A percentile compares a stretch with the other conserved stretches of the same genome.
phyloP scores from a whole-genome alignment of 2,888 invertebrate species.

The Drosophila borealis region DNA sequence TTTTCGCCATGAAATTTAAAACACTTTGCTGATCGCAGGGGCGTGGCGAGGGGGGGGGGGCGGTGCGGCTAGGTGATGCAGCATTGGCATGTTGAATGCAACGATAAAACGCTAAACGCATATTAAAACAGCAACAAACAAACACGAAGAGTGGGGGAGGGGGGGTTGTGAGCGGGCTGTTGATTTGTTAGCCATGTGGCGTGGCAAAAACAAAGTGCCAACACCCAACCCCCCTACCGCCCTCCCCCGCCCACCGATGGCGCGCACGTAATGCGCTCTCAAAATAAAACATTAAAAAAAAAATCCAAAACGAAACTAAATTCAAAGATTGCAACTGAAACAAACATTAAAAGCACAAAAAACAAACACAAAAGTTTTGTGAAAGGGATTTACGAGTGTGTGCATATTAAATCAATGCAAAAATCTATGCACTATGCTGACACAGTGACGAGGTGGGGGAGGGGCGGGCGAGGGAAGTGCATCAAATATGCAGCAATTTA shows the following conservation, averaged over 20 bases:
- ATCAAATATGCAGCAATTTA: constrained; percentile 59
- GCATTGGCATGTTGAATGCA: constrained; percentile 76
- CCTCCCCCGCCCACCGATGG: not conserved
- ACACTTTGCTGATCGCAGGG: constrained; percentile 29
- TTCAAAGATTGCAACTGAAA: constrained; percentile 57
- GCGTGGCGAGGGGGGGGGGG: not conserved
- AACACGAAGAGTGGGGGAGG: not conserved
- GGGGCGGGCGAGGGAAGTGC: constrained; percentile 8
- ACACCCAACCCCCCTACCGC: not conserved
- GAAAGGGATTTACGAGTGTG: constrained; percentile 70
- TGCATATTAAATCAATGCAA: constrained; percentile 72
- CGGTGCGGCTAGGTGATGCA: constrained; percentile 6
- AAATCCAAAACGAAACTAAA: constrained; percentile 16
- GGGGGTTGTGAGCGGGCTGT: constrained; percentile 1
- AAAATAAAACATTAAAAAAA: not conserved
- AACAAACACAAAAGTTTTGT: constrained; percentile 46
- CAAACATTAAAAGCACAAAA: constrained; percentile 45
- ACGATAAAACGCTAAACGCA: constrained; percentile 76
- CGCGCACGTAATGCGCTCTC: constrained; percentile 45
- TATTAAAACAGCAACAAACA: constrained; percentile 64
- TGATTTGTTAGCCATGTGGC: constrained; percentile 48
- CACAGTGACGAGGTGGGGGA: not conserved
- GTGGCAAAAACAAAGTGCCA: constrained; percentile 22
- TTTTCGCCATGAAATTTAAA: constrained; percentile 56
- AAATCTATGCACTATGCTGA: constrained; percentile 16